phyloP scores from a whole-genome alignment of 2,113 vertebrate species.

The Heliornis fulica region DNA sequence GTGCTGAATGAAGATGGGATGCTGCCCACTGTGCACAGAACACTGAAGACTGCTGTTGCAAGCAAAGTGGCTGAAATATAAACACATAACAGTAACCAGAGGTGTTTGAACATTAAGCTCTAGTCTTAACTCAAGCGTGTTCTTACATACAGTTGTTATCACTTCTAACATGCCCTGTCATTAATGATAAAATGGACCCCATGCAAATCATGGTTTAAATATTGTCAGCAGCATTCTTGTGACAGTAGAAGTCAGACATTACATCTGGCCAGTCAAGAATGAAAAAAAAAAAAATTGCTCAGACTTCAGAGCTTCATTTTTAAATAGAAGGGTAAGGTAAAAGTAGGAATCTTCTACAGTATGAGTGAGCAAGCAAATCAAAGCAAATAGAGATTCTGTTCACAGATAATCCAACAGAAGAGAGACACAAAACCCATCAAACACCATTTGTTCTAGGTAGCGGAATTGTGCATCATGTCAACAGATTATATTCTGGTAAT shows the following conservation, averaged over 20 bases:
- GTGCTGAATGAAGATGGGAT: background rate
- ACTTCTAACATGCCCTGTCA: background rate
- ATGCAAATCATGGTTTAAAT: background rate
- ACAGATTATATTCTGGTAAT: background rate
- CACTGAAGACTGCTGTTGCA: background rate
- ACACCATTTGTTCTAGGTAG: background rate
- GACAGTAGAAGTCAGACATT: background rate
- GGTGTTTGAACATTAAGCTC: background rate
- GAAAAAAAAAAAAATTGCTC: conserved; percentile 39
- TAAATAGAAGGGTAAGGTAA: conserved; percentile 16
- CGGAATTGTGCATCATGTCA: background rate
- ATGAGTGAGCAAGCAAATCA: conserved; percentile 12
- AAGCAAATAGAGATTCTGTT: conserved; percentile 12
- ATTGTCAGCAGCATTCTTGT: background rate
- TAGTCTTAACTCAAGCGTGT: background rate
- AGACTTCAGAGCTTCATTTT: conserved; percentile 35
- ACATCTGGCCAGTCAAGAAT: background rate
- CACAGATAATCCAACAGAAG: background rate
- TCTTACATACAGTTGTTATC: background rate
- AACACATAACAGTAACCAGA: background rate
- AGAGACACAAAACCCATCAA: background rate
- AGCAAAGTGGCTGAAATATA: background rate
- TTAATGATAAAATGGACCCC: background rate
- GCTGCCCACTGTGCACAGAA: background rate
- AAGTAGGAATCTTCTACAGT: conserved; percentile 35